These are phyloP conservation scores for Grus americana DNA, from an alignment of 2,113 vertebrate genomes.

Conservation along the genomic window DNA sequence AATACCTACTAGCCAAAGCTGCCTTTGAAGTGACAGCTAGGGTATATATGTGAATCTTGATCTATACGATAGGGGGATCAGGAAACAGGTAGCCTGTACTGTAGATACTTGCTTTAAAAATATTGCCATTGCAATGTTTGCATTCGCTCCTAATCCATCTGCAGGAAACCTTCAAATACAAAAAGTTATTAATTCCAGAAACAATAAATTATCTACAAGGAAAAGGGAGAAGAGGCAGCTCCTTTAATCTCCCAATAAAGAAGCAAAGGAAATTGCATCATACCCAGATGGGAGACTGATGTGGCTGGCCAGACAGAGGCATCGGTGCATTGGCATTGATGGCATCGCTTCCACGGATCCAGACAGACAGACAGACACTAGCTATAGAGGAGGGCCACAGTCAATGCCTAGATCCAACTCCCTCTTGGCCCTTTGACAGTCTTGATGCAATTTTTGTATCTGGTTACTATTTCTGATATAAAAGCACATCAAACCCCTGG, in stretches of 20 bases:
- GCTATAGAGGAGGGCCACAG: not conserved
- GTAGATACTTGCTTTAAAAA: not conserved
- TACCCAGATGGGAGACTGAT: not conserved
- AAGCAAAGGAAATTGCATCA: conserved; percentile 55
- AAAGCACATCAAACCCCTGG: not conserved
- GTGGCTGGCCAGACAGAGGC: not conserved
- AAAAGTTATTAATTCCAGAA: conserved; percentile 35
- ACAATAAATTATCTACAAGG: conserved; percentile 31
- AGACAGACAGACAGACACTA: not conserved
- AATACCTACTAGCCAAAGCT: not conserved
- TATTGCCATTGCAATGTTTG: not conserved
- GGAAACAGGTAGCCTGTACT: not conserved
- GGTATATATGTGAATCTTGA: not conserved
- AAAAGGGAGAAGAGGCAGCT: not conserved
- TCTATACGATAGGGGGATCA: not conserved
- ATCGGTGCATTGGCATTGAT: not conserved
- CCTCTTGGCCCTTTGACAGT: not conserved
- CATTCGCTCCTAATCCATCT: not conserved
- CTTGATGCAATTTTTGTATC: not conserved
- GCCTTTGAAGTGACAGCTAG: not conserved
- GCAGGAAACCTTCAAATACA: not conserved
- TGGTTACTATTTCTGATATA: not conserved
- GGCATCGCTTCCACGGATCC: not conserved
- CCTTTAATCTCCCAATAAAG: conserved; percentile 47
- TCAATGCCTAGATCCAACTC: not conserved